Evolutionary conservation across 2,888 invertebrate genomes (phyloP).

Genomic region (Philopedon plagiatum): DNA sequence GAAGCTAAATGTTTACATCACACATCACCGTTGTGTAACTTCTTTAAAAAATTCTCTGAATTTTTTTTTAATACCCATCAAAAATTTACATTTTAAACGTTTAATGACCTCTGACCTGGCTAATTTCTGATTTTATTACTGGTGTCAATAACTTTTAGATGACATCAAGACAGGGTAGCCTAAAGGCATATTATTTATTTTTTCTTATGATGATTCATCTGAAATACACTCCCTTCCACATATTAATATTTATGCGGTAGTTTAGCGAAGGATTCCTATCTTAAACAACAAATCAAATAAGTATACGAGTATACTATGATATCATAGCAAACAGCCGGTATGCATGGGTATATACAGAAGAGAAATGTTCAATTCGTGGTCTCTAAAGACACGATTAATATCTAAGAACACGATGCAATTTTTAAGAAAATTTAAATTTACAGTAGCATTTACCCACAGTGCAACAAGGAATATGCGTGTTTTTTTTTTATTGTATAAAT

Average conservation of each 20-base stretch:
- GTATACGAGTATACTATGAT: slow-evolving; percentile 61
- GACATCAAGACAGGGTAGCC: too few species aligned
- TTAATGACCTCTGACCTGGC: too few species aligned
- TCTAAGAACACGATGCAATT: slow-evolving; percentile 58
- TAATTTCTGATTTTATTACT: too few species aligned
- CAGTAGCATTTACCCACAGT: slow-evolving; percentile 52
- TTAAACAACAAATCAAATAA: slow-evolving; percentile 56
- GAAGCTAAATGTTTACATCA: too few species aligned
- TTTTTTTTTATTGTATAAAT: too few species aligned
- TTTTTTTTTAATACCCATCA: too few species aligned
- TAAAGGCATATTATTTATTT: too few species aligned
- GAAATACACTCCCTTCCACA: not conserved
- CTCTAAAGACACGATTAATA: slow-evolving; percentile 59
- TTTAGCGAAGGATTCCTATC: slow-evolving; percentile 40
- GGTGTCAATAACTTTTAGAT: too few species aligned
- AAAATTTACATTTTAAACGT: too few species aligned
- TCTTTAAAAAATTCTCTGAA: too few species aligned
- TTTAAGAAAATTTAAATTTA: slow-evolving; percentile 57
- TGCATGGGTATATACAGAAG: slow-evolving; percentile 51
- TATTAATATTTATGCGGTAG: slow-evolving; percentile 37
- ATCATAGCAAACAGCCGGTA: slow-evolving; percentile 53
- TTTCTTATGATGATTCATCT: not conserved
- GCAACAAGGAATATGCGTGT: slow-evolving; percentile 32
- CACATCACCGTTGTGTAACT: too few species aligned
- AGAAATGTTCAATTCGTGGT: slow-evolving; percentile 61